A percentile compares a stretch with the other conserved stretches of the same genome.
Conservation (phyloP, 2,113 vertebrate genomes). For the Tragelaphus scriptus region DNA sequence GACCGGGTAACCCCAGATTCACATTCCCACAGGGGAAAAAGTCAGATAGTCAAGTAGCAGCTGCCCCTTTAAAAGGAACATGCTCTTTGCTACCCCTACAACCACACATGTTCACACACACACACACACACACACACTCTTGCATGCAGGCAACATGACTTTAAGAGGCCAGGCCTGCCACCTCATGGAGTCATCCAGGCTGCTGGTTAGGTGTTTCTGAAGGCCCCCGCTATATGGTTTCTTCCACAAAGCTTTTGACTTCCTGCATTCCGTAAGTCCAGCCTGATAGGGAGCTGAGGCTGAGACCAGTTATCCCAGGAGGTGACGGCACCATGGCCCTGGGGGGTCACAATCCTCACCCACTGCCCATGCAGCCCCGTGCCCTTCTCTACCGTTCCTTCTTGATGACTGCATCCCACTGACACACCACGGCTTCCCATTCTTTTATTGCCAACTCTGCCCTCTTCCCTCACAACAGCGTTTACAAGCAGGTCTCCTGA, state of each 20-base stretch:
- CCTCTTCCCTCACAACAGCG: not conserved
- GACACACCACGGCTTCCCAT: not conserved
- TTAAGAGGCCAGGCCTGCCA: not conserved
- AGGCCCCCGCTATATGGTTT: not conserved
- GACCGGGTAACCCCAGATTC: not conserved
- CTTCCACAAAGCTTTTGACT: not conserved
- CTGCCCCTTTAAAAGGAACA: not conserved
- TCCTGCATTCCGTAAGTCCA: not conserved
- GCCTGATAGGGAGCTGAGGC: not conserved
- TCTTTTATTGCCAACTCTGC: not conserved
- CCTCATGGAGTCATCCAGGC: not conserved
- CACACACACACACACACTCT: not conserved
- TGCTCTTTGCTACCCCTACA: not conserved
- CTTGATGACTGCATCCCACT: not conserved
- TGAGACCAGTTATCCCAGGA: not conserved
- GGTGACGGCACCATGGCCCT: rapidly evolving
- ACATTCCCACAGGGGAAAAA: not conserved
- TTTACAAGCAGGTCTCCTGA: not conserved
- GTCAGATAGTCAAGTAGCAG: not conserved
- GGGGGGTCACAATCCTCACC: not conserved
- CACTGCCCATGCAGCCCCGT: no score
- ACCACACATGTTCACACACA: not conserved
- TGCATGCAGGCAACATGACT: not conserved
- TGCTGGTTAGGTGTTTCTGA: not conserved
- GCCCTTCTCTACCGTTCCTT: not conserved